Evolutionary conservation across 1,140 invertebrate species (phyloP).

Genomic region (Lepidurus apus): DNA sequence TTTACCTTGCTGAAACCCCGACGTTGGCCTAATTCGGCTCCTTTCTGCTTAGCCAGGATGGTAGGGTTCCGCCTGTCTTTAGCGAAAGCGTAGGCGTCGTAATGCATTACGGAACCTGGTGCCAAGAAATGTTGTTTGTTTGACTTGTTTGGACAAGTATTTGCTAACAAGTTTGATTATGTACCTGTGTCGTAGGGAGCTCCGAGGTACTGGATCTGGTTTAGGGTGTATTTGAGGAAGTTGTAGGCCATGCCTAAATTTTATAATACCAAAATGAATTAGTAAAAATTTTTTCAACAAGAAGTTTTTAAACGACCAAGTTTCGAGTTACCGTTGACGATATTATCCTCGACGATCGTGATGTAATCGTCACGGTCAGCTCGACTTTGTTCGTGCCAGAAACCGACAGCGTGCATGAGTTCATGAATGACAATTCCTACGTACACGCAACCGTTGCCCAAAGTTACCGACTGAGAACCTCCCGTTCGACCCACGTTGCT

Average conservation of each 20-base stretch:
- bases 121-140: not conserved
- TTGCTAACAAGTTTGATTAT: constrained; percentile 24
- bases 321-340: constrained; percentile 47
- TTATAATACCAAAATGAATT: not conserved
- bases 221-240: constrained; percentile 47
- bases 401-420: constrained; percentile 60
- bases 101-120: constrained; percentile 51
- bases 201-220: constrained; percentile 45
- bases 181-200: constrained; percentile 51
- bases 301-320: constrained; percentile 2
- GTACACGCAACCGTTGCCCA: constrained; percentile 49
- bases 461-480: constrained; percentile 51
- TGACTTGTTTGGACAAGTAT: not conserved
- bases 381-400: constrained; percentile 61
- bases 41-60: constrained; percentile 46
- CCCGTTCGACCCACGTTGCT: constrained; percentile 49
- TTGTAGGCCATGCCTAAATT: constrained; percentile 46
- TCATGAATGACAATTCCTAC: constrained; percentile 59
- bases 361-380: constrained; percentile 60
- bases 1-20: constrained; percentile 43
- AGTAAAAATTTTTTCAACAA: constrained; percentile 4
- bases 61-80: constrained; percentile 49
- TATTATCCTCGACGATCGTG: constrained; percentile 57
- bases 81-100: constrained; percentile 51
- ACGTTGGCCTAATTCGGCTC: constrained; percentile 48